Evolutionary conservation across 2,113 vertebrate species (phyloP).

Genomic region (Brienomyrus longianalis): DNA sequence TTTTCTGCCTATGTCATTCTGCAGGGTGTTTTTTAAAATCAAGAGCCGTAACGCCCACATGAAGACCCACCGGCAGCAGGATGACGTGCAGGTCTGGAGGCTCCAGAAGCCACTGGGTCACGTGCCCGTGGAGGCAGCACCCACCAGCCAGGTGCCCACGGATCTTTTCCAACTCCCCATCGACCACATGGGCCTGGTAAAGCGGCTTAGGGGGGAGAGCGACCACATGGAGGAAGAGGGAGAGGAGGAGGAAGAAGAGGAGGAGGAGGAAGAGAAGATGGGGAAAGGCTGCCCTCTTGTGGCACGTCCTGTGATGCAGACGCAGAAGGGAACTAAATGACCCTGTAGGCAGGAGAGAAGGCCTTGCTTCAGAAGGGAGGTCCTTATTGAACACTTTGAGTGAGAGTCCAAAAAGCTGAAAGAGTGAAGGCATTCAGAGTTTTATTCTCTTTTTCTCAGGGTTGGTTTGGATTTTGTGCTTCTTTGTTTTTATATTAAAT

Average conservation of each 20-base stretch:
- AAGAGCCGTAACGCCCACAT: slow-evolving; percentile 87
- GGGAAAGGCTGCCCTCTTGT: slow-evolving; percentile 63
- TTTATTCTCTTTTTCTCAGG: neutral
- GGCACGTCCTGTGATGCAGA: slow-evolving; percentile 61
- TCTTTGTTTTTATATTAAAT: neutral
- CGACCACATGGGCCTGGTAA: slow-evolving; percentile 67
- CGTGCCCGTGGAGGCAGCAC: slow-evolving; percentile 67
- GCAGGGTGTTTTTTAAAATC: slow-evolving; percentile 80
- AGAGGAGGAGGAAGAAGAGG: slow-evolving; percentile 62
- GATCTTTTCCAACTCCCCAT: slow-evolving; percentile 56
- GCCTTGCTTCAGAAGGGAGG: neutral
- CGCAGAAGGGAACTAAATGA: slow-evolving; percentile 59
- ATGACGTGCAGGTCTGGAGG: slow-evolving; percentile 54
- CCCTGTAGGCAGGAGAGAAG: slow-evolving; percentile 56
- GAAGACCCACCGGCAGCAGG: slow-evolving; percentile 80
- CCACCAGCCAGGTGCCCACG: slow-evolving; percentile 29
- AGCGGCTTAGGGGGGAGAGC: slow-evolving; percentile 59
- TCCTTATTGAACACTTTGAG: neutral
- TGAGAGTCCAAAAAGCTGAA: neutral
- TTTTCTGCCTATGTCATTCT: neutral
- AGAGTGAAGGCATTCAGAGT: neutral
- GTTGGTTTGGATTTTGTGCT: neutral
- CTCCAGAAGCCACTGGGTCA: slow-evolving; percentile 40
- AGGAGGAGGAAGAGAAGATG: slow-evolving; percentile 59
- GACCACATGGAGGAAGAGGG: slow-evolving; percentile 45